Conservation (phyloP, 30 jellyfish, hydroid and myxozoan genomes). For the Hydractinia symbiolongicarpus region DNA sequence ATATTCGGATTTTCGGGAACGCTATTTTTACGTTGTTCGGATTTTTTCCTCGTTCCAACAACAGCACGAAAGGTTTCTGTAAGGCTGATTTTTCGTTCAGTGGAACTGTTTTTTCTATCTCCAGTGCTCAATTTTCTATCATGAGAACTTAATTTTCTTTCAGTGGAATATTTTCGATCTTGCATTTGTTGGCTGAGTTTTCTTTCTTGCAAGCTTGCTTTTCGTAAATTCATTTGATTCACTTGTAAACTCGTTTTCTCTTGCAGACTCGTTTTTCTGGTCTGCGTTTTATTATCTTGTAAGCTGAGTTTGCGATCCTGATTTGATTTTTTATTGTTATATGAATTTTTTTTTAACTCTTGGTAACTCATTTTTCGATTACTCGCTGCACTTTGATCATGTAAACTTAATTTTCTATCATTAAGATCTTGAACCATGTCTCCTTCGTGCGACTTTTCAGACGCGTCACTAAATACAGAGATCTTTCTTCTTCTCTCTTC, state of each 20-base stretch:
- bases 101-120: background rate
- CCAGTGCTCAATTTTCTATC: background rate
- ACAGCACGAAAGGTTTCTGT: conserved; percentile 17
- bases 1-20: background rate
- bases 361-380: conserved; percentile 8
- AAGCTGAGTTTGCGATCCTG: background rate
- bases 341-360: background rate
- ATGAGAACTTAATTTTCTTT: conserved; percentile 6
- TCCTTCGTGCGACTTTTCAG: background rate
- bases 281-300: background rate
- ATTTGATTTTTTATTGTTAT: background rate
- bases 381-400: background rate
- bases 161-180: conserved; percentile 8
- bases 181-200: conserved; percentile 8
- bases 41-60: conserved; percentile 9
- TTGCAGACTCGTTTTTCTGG: conserved; percentile 10
- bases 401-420: background rate
- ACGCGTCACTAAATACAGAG: conserved; percentile 7
- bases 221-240: background rate
- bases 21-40: conserved; percentile 24
- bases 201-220: conserved; percentile 17
- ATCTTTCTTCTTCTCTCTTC: background rate
- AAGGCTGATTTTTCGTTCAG: conserved; percentile 25
- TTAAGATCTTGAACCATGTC: background rate
- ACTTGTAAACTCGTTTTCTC: background rate